Base-by-base conservation (phyloP, 2,113 vertebrate species). In the Leucosticte australis region DNA sequence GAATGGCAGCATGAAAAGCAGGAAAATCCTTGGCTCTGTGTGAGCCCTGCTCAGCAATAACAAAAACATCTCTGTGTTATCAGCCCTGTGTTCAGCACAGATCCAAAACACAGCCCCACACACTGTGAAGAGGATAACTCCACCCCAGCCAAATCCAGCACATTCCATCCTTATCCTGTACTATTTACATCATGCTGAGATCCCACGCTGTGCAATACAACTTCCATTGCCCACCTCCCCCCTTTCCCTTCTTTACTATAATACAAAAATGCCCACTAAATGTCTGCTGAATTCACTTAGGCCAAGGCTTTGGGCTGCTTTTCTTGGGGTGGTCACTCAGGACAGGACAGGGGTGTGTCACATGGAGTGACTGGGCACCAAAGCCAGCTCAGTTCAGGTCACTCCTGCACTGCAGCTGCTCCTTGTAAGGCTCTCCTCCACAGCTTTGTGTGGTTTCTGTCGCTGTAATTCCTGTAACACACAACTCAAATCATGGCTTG, bases 1-100 rank as follows among this genome's bases (percentile, higher is more conserved):
- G 4, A 1, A 1, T 28, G n/a, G n/a, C 28, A 13, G 33, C 5
- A 20, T 1, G 1, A 26, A 12, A 10, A 41, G 20, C 65, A 71
- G 57, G 2, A 6, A 56, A 42, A 11, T 11, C 5, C 9, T 14
- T 56, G 75, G 17, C 11, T 49, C 9, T 63, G 41, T 47, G 56
- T 14, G 1, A 41, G 10, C 19, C 56, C 55, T 53, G 57, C 65
- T 56, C 35, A 71, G 20, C 26, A 64, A 31, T 3, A 10, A 41
- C 16, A 49, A 27, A 87, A 71, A 4, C 13, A 71, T 15, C 49
- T 31, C 21, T 49, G 7, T 26, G 4, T 31, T 31, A 35, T 35
- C 49, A 64, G 2, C 13, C 20, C 27, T 35, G 30, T 30, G 56
- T 2, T 26, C 41, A 63, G n/a, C 22, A 63, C 41, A 63, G 35